Evolutionary conservation across 92 coral and sea anemone species (phyloP), one percentile per base, ranked within the genome.

Genomic region (Hydrozoanthus gracilis): DNA sequence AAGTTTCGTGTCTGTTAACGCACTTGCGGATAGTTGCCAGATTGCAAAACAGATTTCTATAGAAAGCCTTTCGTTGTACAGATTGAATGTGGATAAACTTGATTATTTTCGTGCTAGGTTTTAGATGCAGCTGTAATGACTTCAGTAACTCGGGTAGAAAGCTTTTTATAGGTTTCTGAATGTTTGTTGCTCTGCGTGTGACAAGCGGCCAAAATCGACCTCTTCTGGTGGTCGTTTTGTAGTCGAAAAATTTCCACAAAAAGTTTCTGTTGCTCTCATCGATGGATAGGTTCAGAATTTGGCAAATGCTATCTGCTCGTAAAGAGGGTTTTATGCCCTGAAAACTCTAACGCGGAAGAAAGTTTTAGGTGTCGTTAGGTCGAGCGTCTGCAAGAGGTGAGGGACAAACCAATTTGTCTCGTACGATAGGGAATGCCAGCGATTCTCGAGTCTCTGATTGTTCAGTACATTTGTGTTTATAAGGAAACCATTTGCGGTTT

Each of bases 171-270:
- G 44, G 39, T 45, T 46, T 58, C 68, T 45, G 44, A 55, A 58
- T 79, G 35, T 46, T 65, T 45, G 44, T 46, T 14, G 84, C 74
- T 4, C 58, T 64, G 85, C 73, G 62, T 49, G 74, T 64, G 74
- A 61, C 54, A 50, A 18, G 27, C 68, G 49, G 35, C 3, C 47
- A 48, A 6, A 79, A 49, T 73, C 65, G 48, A 58, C 84, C 46
- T 77, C 83, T 77, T 48, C 60, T 66, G 73, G 71, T 46, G 8
- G 73, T 80, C 17, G 50, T 35, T 80, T 80, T 80, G 44, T 48
- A 27, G 61, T 65, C 66, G n/a, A 50, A 18, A 48, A 45, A 8
- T 9, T 46, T 16, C n/a, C 7, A 13, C 4, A 4, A 0, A 12
- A 8, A 39, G 54, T 78, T 78, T 62, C 39, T 15, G 5, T 4